Evolutionary conservation across 2,797 vertebrate species (phyloP), one percentile per base, ranked within the genome.

Genomic region (Astyanax mexicanus): DNA sequence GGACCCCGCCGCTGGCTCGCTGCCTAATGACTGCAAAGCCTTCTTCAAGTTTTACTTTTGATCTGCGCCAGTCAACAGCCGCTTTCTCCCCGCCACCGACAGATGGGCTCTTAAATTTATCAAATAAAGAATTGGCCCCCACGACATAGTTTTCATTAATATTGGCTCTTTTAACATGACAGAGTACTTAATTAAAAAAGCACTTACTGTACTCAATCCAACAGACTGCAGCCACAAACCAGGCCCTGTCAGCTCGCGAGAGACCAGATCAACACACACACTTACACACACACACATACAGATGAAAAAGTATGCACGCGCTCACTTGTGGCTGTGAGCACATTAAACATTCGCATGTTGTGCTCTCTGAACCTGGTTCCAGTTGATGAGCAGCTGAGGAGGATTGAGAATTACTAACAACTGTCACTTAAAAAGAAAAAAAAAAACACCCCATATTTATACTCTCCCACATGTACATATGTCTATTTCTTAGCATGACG

Each of bases 21-120:
- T 83, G 84, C 81, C 86, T 87, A 85, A 85, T 85, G 78, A 89
- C 77, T 58, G 83, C 74, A 83, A 82, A 85, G 80, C 77, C 82
- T 75, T 84, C 82, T 81, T 84, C 75, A 86, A 8, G 51, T 88
- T 81, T 79, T 84, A 87, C 86, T 84, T 80, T 84, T 75, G 37
- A 77, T 84, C 69, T 83, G 77, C 71, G 61, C 78, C 76, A 75
- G 83, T 87, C 86, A 81, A 77, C 85, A 83, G 73, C 80, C 55
- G 74, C 76, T 74, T 84, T 83, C 81, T 68, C 74, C 49, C 74
- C 35, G 66, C 74, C 73, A 61, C 79, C 75, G 86, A 84, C 88
- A 93, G 89, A 91, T 88, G 84, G 86, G 78, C 66, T 79, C 80
- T 87, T 83, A 78, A 68, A 74, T 76, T 72, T 47, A 73, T 87